Evolutionary conservation across 2,888 invertebrate species (phyloP), one percentile per base, ranked within the genome.

Genomic region (Erebia palarica): DNA sequence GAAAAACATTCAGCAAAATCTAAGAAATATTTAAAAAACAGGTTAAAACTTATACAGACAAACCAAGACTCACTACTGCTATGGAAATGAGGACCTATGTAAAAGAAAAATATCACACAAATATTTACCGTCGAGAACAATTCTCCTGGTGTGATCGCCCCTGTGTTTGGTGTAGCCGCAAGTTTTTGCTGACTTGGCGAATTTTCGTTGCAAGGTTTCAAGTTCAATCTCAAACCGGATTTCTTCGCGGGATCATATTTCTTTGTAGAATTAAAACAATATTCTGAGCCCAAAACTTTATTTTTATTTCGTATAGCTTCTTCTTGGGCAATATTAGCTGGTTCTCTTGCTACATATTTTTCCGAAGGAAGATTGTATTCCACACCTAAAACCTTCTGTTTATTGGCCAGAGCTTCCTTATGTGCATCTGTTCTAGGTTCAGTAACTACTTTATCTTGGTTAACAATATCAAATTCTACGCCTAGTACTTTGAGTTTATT

Each of bases 331-430:
- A 84, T 74, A 76, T 90, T 93, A 0, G 82, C 82, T 1, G 87
- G 87, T 64, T 87, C 86, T 21, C 82, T 87, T 27, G 13, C 7
- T 27, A 5, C 14, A 13, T 27, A 58, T 27, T 58, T 58, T 27
- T 21, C 57, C 4, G 21, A 13, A 58, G 57, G 90, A 3, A 94
- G 82, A 68, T 94, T 94, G 75, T 94, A 95, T 81, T 96, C 96
- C 0, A 95, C 94, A 4, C 94, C 92, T 70, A 96, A 82, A 1
- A 96, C 91, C 83, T 94, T 95, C 21, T 94, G 80, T 82, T 94
- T 95, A 78, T 96, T 96, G 65, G 89, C 84, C 74, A 95, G 86
- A 0, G 95, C 95, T 70, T 95, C 94, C 14, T 93, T 95, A 71
- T 95, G 92, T 2, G 94, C 94, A 3, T 92, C 90, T 0, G 90